Evolutionary conservation across 2,113 vertebrate genomes (phyloP), one percentile per base, ranked within the genome.

Genomic region (Ptilorrhoa leucosticta): DNA sequence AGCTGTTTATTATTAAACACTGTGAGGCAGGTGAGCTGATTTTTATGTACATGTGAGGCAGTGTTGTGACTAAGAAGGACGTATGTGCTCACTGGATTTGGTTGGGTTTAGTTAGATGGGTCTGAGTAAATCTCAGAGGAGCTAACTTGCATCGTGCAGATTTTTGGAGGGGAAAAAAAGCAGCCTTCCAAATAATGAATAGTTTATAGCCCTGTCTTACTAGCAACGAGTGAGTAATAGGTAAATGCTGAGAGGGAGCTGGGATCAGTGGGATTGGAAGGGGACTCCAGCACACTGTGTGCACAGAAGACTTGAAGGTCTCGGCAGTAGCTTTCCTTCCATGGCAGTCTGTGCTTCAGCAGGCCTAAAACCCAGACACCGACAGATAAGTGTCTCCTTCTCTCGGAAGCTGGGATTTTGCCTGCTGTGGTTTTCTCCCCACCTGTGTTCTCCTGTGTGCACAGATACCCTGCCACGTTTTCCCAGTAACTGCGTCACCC

Each of bases 361-460:
- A 87, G 58, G 47, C 8, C 45, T 66, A 11, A 65, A 50, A 53
- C 28, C n/a, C 69, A 48, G n/a, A 14, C 0, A 4, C 42, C 71
- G 10, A 15, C 2, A 27, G 83, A 0, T 6, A 31, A 54, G 21
- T 12, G 45, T 28, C 10, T 7, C 7, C 31, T 87, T 28, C 19
- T 40, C 27, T 63, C 6, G 4, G 58, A n/a, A 90, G 35, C 33
- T 82, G 40, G 40, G 58, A 6, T 63, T 63, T 53, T 83, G 13
- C 45, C 54, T 16, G 17, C 57, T 33, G 50, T 73, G 21, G 4
- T 42, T 79, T 84, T 24, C 28, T 81, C 82, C 60, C 30, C 56
- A 8, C 12, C 8, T 33, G 9, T 18, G n/a, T 39, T 73, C 45
- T 54, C n/a, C 0, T 0, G 15, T 57, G 31, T 64, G 50, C 31